These are phyloP conservation scores for Leucoma salicis DNA, from an alignment of 2,888 invertebrate genomes.

Conservation along the genomic window DNA sequence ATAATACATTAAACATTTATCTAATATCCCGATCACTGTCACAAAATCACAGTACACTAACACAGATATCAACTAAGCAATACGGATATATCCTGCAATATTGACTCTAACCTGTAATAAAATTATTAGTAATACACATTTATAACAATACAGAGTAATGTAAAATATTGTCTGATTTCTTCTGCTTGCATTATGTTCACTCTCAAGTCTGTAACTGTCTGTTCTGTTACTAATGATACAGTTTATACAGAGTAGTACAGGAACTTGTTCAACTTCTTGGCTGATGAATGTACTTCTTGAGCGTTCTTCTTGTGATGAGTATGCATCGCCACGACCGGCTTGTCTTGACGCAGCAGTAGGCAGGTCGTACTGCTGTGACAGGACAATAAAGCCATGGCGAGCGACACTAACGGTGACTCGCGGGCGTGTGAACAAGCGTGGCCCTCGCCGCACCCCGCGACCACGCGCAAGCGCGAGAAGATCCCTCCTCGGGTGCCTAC, in stretches of 20 bases:
- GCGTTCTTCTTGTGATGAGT: conserved; percentile 25
- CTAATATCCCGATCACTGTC: conserved; percentile 14
- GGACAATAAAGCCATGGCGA: conserved; percentile 95
- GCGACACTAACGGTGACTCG: conserved; percentile 67
- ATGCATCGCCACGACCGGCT: conserved; percentile 71
- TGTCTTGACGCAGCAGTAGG: conserved; percentile 97
- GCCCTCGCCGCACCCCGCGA: conserved; percentile 64
- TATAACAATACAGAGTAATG: conserved; percentile 8
- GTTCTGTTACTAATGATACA: too few species aligned
- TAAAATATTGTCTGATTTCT: conserved; percentile 5
- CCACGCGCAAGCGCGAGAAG: conserved; percentile 71
- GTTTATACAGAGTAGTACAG: too few species aligned
- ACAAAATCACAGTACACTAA: conserved; percentile 28
- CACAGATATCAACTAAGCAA: conserved; percentile 7
- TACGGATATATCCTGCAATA: conserved; percentile 7
- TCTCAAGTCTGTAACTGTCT: too few species aligned
- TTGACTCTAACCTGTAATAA: conserved; percentile 25
- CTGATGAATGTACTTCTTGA: too few species aligned
- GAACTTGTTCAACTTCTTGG: too few species aligned
- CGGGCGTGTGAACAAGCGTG: conserved; percentile 79
- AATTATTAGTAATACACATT: conserved; percentile 21
- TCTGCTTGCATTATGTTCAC: too few species aligned
- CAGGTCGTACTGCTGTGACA: conserved; percentile 96
- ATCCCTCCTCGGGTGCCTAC: conserved; percentile 43
- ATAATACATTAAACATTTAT: neutral